These are phyloP conservation scores for Erebia epiphron DNA, from an alignment of 2,888 invertebrate species.

Conservation along the genomic window DNA sequence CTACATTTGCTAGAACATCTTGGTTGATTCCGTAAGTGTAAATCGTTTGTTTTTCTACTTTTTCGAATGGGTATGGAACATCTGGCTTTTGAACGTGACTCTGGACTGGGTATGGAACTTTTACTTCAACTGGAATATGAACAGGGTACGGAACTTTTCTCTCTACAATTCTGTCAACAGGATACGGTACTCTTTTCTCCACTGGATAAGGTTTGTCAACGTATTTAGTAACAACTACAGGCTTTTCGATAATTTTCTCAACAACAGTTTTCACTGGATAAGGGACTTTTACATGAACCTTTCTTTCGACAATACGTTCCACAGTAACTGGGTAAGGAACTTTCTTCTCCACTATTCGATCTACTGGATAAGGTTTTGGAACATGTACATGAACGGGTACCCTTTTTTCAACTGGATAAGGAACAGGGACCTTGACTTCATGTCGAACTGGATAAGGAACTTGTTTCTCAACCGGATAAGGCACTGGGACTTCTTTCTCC, in stretches of 20 bases:
- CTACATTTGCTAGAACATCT: constrained; percentile 42
- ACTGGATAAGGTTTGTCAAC: constrained; percentile 75
- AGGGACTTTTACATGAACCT: constrained; percentile 67
- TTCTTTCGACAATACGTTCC: constrained; percentile 77
- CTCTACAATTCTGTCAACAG: constrained; percentile 77
- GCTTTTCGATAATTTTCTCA: constrained; percentile 83
- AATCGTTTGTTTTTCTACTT: constrained; percentile 40
- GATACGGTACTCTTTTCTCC: constrained; percentile 72
- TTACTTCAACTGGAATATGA: constrained; percentile 79
- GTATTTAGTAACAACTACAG: constrained; percentile 74
- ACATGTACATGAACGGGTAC: constrained; percentile 72
- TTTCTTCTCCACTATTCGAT: constrained; percentile 77
- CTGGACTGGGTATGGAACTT: constrained; percentile 72
- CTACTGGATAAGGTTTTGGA: constrained; percentile 76
- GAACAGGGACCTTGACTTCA: constrained; percentile 63
- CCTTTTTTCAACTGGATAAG: constrained; percentile 71
- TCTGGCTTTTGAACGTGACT: constrained; percentile 72
- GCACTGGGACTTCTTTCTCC: constrained; percentile 72
- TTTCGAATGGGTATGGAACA: constrained; percentile 50
- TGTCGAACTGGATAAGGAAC: constrained; percentile 73
- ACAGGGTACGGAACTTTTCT: constrained; percentile 81
- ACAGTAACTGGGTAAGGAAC: constrained; percentile 72
- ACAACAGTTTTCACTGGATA: constrained; percentile 76
- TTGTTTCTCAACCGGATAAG: constrained; percentile 79
- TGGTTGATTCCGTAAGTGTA: constrained; percentile 45